Evolutionary conservation across 2,888 invertebrate genomes (phyloP).

Genomic region (Caenorhabditis zanzibari): DNA sequence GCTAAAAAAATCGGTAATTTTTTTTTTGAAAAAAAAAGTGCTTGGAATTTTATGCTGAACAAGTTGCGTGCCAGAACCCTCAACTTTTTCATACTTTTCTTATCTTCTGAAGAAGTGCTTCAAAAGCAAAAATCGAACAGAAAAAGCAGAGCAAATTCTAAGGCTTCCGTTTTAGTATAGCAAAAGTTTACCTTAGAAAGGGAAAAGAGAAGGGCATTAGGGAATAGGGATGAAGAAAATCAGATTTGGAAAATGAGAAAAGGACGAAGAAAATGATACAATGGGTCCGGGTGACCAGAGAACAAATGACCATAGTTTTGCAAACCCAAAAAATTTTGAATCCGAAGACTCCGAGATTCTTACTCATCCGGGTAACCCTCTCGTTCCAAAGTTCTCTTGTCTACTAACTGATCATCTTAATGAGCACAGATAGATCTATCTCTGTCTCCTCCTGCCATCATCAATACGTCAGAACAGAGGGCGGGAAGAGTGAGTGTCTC

Average conservation of each 20-base stretch:
- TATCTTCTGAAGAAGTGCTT: background rate
- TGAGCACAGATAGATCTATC: conserved; percentile 11
- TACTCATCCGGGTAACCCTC: background rate
- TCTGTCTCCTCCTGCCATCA: conserved; percentile 5
- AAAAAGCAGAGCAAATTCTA: background rate
- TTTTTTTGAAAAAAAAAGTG: too few relatives aligned
- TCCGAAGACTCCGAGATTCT: too few relatives aligned
- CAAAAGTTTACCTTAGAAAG: background rate
- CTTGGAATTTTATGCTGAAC: too few relatives aligned
- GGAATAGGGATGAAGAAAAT: background rate
- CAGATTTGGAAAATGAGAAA: background rate
- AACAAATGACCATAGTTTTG: background rate
- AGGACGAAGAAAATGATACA: background rate
- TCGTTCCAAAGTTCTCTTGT: background rate
- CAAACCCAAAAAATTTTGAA: background rate
- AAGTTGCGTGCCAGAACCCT: too few relatives aligned
- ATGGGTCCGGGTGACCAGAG: background rate
- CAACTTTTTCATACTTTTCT: too few relatives aligned
- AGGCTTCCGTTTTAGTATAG: background rate
- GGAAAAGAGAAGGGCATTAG: background rate
- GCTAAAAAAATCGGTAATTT: too few relatives aligned
- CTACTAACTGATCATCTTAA: conserved; percentile 8
- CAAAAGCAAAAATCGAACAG: background rate
- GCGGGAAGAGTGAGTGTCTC: background rate
- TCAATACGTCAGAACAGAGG: conserved; percentile 20